Base-by-base conservation (phyloP, 2,888 invertebrate species). In the Bimastos eiseni region DNA sequence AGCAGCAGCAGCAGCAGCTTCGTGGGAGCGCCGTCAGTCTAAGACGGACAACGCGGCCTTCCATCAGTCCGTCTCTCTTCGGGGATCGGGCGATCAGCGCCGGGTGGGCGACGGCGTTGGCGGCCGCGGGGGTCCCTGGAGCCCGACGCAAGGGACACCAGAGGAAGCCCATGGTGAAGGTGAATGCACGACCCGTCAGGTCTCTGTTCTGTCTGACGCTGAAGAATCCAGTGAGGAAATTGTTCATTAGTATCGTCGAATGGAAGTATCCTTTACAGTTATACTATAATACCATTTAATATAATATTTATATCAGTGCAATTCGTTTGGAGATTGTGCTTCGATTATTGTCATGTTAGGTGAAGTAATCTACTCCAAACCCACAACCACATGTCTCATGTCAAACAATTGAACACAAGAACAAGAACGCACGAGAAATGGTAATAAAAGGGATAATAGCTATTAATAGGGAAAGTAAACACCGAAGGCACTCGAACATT, bases 221-320 rank as follows among this genome's bases (percentile, higher is more conserved):
- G 93, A 98, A 98, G 96, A 99, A 99, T 96, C 99, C 99, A 83
- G 94, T 99, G 92, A 96, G 99, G 93, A 98, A 98, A 95, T 95
- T 98, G 94, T 99, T 99, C 96, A 99, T 99, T 95, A 97, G 97
- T 95, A 97, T 99, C 94, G 98, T 98, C 93, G 99, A 99, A 96
- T 99, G 99, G 99, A 99, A 98, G 98, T 98, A 98, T 98, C 98
- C 98, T 98, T 98, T 97, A 96, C 2, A 11, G 44, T 44, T 44
- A 38, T 38, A 38, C 38, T 8, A 38, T 38, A 38, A n/a, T 13
- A 13, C 41, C 6, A 41, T 41, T 11, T 15, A 41, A 11, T 41
- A 15, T 15, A 41, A 41, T n/a, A n/a, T n/a, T n/a, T n/a, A n/a
- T n/a, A n/a, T n/a, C n/a, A n/a, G n/a, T n/a, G n/a, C n/a, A n/a